Percentiles rank a stretch among this genome's conserved stretches.
Evolutionary conservation across 2,888 invertebrate species (phyloP).

Genomic region (Punctoribates punctum): DNA sequence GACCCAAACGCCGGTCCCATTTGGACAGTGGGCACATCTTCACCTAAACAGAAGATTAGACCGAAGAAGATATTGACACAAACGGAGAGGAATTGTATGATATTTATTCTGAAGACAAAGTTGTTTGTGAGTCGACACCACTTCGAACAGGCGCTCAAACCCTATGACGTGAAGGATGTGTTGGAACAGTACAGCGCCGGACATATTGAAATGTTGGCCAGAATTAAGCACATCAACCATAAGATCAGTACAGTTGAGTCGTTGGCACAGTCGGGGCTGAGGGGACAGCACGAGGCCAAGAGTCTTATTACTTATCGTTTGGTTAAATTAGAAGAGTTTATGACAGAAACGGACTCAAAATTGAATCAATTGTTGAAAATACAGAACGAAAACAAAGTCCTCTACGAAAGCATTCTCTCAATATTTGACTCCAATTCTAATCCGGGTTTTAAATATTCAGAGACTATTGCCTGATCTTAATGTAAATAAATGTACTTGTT

Average conservation of each 20-base stretch:
- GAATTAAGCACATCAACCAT: constrained; percentile 9
- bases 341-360: background rate
- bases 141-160: constrained; percentile 18
- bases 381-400: background rate
- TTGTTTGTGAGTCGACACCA: background rate
- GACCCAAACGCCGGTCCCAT: background rate
- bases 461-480: too few relatives aligned
- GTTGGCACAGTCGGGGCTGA: background rate
- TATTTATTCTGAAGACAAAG: constrained; percentile 15
- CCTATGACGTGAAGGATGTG: constrained; percentile 34
- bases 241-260: background rate
- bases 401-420: background rate
- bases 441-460: too few relatives aligned
- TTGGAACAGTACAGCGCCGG: constrained; percentile 21
- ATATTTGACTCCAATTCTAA: background rate
- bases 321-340: background rate
- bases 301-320: background rate
- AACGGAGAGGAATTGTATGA: background rate
- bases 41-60: background rate
- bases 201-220: constrained; percentile 18
- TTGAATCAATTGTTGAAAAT: background rate
- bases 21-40: background rate
- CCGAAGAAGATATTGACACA: background rate
- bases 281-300: background rate
- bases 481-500: too few relatives aligned